phyloP scores from a whole-genome alignment of 2,797 vertebrate species.

The Peromyscus attwateri region DNA sequence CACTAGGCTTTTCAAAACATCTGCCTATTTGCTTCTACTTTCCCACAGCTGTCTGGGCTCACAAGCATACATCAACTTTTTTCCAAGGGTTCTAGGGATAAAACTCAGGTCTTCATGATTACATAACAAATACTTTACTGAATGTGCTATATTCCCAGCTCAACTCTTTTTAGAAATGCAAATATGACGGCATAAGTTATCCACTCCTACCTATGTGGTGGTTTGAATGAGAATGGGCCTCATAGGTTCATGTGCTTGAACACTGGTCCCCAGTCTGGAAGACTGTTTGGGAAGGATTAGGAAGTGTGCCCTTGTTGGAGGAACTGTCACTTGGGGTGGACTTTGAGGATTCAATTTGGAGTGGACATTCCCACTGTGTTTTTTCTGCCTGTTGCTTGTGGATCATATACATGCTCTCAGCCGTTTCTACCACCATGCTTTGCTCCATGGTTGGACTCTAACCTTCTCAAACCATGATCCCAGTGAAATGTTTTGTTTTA shows the following conservation, averaged over 20 bases:
- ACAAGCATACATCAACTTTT: not conserved
- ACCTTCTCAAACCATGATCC: not conserved
- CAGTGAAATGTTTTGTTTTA: not conserved
- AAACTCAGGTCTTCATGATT: not conserved
- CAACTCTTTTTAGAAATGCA: constrained; percentile 12
- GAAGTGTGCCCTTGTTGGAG: not conserved
- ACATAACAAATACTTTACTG: not conserved
- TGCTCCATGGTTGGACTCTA: not conserved
- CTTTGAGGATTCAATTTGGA: not conserved
- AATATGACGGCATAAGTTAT: not conserved
- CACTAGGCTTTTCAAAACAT: not conserved
- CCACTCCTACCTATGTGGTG: not conserved
- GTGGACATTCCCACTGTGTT: not conserved
- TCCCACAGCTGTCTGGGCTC: not conserved
- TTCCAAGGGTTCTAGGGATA: not conserved
- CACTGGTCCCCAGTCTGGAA: no score
- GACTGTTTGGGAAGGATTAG: not conserved
- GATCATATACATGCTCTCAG: not conserved
- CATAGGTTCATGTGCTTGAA: not conserved
- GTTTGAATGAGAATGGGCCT: not conserved
- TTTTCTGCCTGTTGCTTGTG: not conserved
- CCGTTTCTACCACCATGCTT: no score
- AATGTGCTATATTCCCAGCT: not conserved
- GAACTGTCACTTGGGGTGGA: not conserved
- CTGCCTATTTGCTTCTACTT: not conserved